Evolutionary conservation across 2,113 vertebrate genomes (phyloP).

Genomic region (Talpa occidentalis): DNA sequence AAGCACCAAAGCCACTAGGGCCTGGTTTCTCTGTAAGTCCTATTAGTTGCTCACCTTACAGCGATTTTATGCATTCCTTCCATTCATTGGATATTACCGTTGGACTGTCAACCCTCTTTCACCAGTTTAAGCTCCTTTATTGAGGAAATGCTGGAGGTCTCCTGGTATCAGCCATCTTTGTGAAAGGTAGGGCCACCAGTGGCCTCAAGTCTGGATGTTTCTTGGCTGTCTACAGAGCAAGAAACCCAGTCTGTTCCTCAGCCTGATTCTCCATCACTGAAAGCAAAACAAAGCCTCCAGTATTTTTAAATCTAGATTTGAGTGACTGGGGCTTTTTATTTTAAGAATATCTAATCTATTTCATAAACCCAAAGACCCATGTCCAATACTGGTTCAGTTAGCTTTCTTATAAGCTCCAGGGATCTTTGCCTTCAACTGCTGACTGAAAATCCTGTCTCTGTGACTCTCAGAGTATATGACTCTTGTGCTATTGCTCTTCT

Average conservation of each 20-base stretch:
- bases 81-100: not conserved
- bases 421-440: not conserved
- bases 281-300: not conserved
- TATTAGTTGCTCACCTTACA: not conserved
- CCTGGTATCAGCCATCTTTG: not conserved
- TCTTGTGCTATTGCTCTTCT: no score
- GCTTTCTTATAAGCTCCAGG: not conserved
- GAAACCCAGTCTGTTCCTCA: not conserved
- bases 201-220: not conserved
- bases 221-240: not conserved
- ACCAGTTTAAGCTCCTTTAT: not conserved
- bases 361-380: not conserved
- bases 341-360: not conserved
- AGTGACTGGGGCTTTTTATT: not conserved
- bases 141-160: not conserved
- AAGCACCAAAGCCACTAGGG: not conserved
- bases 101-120: not conserved
- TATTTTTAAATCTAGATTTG: not conserved
- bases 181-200: not conserved
- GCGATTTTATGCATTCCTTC: not conserved
- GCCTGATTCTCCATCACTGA: not conserved
- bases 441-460: not conserved
- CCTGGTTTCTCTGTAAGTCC: not conserved
- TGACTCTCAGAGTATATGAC: not conserved
- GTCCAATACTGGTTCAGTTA: not conserved